Percentiles rank a stretch among this genome's conserved stretches.
These are phyloP conservation scores for Ips typographus DNA, from an alignment of 1,140 invertebrate species.

Conservation along the genomic window DNA sequence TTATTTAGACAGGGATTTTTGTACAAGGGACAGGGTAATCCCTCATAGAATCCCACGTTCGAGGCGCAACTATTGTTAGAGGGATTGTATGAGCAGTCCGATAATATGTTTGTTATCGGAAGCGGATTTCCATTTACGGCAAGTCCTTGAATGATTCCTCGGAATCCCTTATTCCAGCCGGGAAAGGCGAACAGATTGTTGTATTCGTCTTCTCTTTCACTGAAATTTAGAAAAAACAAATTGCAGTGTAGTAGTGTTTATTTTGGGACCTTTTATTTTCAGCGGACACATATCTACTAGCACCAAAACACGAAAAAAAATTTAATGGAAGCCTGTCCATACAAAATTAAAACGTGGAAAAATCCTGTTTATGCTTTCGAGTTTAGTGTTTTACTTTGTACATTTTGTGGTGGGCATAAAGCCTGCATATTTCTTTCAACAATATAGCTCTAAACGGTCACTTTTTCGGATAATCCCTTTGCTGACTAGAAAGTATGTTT, in stretches of 20 bases:
- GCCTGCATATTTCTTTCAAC: neutral
- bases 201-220: constrained; percentile 58
- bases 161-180: constrained; percentile 72
- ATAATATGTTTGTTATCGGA: constrained; percentile 54
- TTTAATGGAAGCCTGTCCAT: neutral
- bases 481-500: neutral
- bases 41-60: constrained; percentile 61
- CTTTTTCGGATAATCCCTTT: constrained; percentile 9
- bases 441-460: constrained; percentile 1
- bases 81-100: constrained; percentile 42
- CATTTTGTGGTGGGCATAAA: constrained; percentile 4
- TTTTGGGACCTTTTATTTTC: constrained; percentile 10
- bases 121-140: constrained; percentile 75
- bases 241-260: neutral
- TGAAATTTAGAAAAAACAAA: constrained; percentile 61
- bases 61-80: constrained; percentile 44
- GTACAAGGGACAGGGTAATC: constrained; percentile 66
- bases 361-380: constrained; percentile 8
- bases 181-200: constrained; percentile 55
- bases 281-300: constrained; percentile 10
- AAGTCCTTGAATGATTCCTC: constrained; percentile 82
- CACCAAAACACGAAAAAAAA: neutral
- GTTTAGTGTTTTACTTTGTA: constrained; percentile 1
- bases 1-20: constrained; percentile 73
- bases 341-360: constrained; percentile 5